Percentiles rank a stretch among this genome's conserved stretches.
Evolutionary conservation across 2,888 invertebrate genomes (phyloP).

Genomic region (Drosophila nr. perissopoda): DNA sequence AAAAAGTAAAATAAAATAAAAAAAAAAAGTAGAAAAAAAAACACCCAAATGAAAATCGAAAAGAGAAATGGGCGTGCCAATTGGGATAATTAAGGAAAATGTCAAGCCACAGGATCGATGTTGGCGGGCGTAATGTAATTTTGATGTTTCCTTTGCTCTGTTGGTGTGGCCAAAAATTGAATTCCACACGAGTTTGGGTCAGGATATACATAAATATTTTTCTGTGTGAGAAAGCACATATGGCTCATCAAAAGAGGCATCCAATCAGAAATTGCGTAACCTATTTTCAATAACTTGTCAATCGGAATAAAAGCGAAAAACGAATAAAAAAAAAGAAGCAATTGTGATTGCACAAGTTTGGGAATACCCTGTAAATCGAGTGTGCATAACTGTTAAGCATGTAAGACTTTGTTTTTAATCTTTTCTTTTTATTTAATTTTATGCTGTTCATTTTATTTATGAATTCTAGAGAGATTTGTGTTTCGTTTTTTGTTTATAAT

Average conservation of each 20-base stretch:
- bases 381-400: not conserved
- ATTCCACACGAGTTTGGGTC: constrained; percentile 9
- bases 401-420: not conserved
- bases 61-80: constrained; percentile 43
- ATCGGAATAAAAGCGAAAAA: constrained; percentile 5
- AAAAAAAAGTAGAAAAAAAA: not conserved
- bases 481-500: not conserved
- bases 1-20: constrained; percentile 11
- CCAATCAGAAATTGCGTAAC: constrained; percentile 52
- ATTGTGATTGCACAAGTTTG: not conserved
- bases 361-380: constrained; percentile 11
- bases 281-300: constrained; percentile 47
- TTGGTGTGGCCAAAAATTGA: constrained; percentile 40
- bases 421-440: not conserved
- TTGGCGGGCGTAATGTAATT: constrained; percentile 58
- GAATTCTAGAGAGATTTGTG: not conserved
- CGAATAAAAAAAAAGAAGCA: not conserved
- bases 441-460: not conserved
- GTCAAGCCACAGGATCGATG: constrained; percentile 26
- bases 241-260: constrained; percentile 47
- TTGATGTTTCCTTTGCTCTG: constrained; percentile 45
- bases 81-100: constrained; percentile 50
- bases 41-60: not conserved
- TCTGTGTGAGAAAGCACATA: constrained; percentile 20
- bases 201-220: not conserved